A percentile compares a stretch with the other conserved stretches of the same genome.
Conservation (phyloP, 1,140 invertebrate species). For the Stratiolaelaps scimitus region DNA sequence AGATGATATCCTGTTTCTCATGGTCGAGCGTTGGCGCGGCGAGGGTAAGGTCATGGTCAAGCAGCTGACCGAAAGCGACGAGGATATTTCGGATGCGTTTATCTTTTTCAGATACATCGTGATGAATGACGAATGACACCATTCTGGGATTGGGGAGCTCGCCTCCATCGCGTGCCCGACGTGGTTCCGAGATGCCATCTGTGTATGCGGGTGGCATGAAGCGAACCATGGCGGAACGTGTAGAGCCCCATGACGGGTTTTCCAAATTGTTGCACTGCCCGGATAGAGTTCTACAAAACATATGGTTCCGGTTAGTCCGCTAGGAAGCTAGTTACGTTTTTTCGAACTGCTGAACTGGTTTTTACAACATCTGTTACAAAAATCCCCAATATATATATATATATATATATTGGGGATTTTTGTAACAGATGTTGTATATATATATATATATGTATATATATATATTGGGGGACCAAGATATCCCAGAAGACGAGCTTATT, state of each 20-base stretch:
- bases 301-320: constrained; percentile 42
- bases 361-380: no score
- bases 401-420: no score
- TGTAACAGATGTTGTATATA: no score
- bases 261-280: constrained; percentile 84
- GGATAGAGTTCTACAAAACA: constrained; percentile 72
- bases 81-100: constrained; percentile 85
- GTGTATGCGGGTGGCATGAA: constrained; percentile 43
- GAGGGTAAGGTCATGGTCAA: constrained; percentile 83
- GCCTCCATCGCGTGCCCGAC: constrained; percentile 48
- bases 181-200: constrained; percentile 39
- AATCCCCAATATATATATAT: no score
- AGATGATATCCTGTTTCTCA: constrained; percentile 37
- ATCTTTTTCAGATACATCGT: constrained; percentile 78
- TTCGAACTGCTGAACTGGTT: not conserved
- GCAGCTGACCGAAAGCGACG: constrained; percentile 85
- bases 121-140: constrained; percentile 75
- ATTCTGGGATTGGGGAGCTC: constrained; percentile 61
- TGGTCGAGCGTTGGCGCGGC: constrained; percentile 51
- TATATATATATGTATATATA: not conserved
- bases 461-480: not conserved
- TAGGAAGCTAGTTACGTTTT: not conserved
- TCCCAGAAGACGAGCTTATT: not conserved
- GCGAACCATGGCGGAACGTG: constrained; percentile 55
- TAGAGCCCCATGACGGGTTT: constrained; percentile 79